Evolutionary conservation across 2,797 vertebrate genomes (phyloP), one percentile per base, ranked within the genome.

Genomic region (Fundulus diaphanus): DNA sequence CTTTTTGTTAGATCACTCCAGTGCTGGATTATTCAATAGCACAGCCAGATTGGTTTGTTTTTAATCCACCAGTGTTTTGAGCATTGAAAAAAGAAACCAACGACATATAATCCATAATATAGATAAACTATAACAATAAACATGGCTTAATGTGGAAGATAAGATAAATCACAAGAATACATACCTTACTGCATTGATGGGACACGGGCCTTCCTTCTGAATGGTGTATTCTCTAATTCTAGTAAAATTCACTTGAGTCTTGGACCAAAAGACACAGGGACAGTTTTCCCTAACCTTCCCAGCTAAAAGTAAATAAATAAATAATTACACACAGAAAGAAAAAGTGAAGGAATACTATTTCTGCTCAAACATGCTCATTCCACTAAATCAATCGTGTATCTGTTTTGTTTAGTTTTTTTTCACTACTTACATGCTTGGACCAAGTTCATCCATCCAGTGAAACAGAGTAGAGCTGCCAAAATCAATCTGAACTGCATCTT

Each of bases 371-470:
- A 46, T 24, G 16, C 7, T 42, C 33, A 63, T 18, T 22, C 37
- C 11, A 42, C 11, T 16, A 24, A 42, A 3, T 66, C 40, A 42
- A 42, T 16, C 6, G 24, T n/a, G n/a, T n/a, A n/a, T n/a, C n/a
- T n/a, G n/a, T n/a, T n/a, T 6, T 35, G 18, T 63, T 63, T 63
- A 18, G 11, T 37, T 20, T 2, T 66, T 27, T n/a, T n/a, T 70
- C 37, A 22, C 18, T 16, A 91, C 93, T 91, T 65, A 94, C 93
- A 48, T 73, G 89, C 74, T 11, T 77, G 31, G 69, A 52, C 74
- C 1, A 48, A 11, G 49, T 65, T 48, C 42, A 52, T 73, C 86
- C 81, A 87, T 1, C 77, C 51, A 67, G 57, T 33, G 22, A 80
- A n/a, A 80, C 73, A 89, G 51, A 93, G 73, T 35, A 93, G 72